Evolutionary conservation across 2,888 invertebrate species (phyloP).

Genomic region (Meiosimyza platycephala): DNA sequence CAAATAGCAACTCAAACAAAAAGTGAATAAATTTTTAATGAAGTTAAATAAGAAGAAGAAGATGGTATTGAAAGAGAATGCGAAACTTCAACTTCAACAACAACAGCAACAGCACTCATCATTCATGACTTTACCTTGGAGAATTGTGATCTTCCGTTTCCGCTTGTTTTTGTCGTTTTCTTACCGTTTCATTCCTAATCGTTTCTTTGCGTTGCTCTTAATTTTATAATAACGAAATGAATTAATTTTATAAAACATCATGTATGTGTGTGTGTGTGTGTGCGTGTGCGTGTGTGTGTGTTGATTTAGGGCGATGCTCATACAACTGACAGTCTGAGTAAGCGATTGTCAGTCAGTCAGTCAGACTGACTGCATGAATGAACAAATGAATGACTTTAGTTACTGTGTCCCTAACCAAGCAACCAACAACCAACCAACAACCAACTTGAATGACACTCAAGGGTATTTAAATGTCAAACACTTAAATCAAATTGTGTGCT

Average conservation of each 20-base stretch:
- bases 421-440: neutral
- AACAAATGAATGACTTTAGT: neutral
- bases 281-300: neutral
- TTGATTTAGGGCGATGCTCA: neutral
- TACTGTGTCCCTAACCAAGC: neutral
- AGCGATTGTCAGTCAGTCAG: neutral
- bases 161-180: neutral
- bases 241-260: slow-evolving; percentile 9
- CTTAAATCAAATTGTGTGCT: slow-evolving; percentile 21
- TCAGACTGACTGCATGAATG: neutral
- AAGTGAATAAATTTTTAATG: slow-evolving; percentile 9
- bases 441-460: slow-evolving; percentile 23
- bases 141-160: neutral
- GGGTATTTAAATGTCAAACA: slow-evolving; percentile 31
- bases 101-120: neutral
- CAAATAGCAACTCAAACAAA: neutral
- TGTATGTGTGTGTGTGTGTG: neutral
- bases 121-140: neutral
- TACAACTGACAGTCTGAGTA: neutral
- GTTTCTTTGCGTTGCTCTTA: neutral
- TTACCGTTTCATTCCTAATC: neutral
- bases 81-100: neutral
- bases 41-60: slow-evolving; percentile 3
- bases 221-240: slow-evolving; percentile 16
- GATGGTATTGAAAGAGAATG: neutral